Base-by-base conservation (phyloP, 2,888 invertebrate genomes). In the Erebia palarica region DNA sequence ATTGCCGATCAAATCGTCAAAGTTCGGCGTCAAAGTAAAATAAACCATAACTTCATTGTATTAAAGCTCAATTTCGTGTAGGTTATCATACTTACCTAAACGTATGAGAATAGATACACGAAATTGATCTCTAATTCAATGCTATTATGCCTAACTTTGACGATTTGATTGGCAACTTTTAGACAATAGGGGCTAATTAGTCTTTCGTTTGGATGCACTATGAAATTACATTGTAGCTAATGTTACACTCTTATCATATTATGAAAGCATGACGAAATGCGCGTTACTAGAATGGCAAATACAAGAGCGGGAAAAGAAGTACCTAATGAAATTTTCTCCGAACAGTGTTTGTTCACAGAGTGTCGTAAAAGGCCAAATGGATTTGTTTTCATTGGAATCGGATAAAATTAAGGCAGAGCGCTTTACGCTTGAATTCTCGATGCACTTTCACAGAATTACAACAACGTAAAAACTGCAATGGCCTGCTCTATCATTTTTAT, bases 371-470 rank as follows among this genome's bases (percentile, higher is more conserved):
- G 42, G 57, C 47, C 13, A 58, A 65, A 66, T 66, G 47, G 18
- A 58, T 58, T 58, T 58, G 66, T 58, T 66, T 66, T 58, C 21
- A 58, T 58, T 27, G 58, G 21, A 47, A 66, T 42, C 58, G 58
- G 47, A 47, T 66, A 66, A 58, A 66, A 66, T 65, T 55, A 65
- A 55, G 42, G 65, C 55, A 55, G 42, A 65, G 65, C 21, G 47
- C 66, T 66, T 66, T 55, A 47, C 58, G n/a, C 58, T 66, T 47
- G 66, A 66, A 58, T 47, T 27, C 58, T 27, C 66, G 58, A 66
- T 66, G 66, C 66, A 66, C 66, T 66, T 66, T 58, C 66, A 58
- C 14, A 47, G 47, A 66, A 58, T 66, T 66, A 47, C 58, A 66
- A 58, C 16, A 14, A 66, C 66, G 58, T 58, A 58, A 27, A 47